Percentiles rank a stretch among this genome's conserved stretches.
Conservation (phyloP, 2,888 invertebrate genomes). For the Melipona beecheii region DNA sequence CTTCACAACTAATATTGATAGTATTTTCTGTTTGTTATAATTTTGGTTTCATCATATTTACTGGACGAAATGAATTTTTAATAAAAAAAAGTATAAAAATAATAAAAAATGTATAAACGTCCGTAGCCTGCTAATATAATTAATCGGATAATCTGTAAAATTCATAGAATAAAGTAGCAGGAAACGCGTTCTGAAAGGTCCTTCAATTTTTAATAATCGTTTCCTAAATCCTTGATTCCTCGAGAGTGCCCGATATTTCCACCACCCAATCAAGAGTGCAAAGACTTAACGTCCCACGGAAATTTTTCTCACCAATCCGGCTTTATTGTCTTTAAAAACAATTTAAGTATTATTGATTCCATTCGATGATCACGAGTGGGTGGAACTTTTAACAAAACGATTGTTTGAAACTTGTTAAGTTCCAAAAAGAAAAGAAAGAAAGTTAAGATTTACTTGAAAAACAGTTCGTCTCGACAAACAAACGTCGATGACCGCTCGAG, state of each 20-base stretch:
- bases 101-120: too few species aligned
- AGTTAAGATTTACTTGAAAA: background rate
- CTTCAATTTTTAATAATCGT: background rate
- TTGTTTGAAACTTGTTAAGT: background rate
- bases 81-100: too few species aligned
- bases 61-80: too few species aligned
- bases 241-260: background rate
- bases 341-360: background rate
- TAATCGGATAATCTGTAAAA: too few species aligned
- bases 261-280: background rate
- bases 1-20: too few species aligned
- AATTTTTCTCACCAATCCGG: background rate
- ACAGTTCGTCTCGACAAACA: background rate
- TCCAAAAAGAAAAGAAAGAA: background rate
- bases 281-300: background rate
- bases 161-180: too few species aligned
- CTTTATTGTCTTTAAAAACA: background rate
- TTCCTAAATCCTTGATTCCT: background rate
- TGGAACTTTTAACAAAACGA: background rate
- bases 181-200: background rate
- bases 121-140: too few species aligned
- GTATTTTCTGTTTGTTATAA: too few species aligned
- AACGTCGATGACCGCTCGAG: background rate
- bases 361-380: background rate
- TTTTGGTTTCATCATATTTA: too few species aligned